Percentiles rank a stretch among this genome's conserved stretches.
phyloP scores from a whole-genome alignment of 2,888 invertebrate species.

The Aplocera efformata region DNA sequence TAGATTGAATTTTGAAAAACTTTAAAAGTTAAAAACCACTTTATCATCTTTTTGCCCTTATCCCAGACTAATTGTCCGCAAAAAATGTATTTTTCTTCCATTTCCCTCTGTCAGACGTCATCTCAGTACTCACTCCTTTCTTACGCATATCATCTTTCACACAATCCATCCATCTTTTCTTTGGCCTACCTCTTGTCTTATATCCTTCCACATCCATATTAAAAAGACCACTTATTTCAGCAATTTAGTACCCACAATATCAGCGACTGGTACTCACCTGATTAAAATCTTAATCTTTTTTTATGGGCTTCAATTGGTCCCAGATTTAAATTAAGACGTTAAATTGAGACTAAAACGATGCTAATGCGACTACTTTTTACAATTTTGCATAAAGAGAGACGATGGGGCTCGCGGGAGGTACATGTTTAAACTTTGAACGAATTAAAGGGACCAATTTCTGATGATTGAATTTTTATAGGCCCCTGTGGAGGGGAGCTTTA shows the following conservation, averaged over 20 bases:
- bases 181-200: too few species aligned
- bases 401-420: conserved; percentile 33
- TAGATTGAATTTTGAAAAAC: too few species aligned
- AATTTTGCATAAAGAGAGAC: conserved; percentile 54
- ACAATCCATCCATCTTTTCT: too few species aligned
- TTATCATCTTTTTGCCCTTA: too few species aligned
- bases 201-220: too few species aligned
- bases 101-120: too few species aligned
- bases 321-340: conserved; percentile 68
- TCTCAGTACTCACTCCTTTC: too few species aligned
- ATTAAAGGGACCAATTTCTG: conserved; percentile 17
- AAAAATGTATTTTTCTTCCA: too few species aligned
- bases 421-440: conserved; percentile 30
- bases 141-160: too few species aligned
- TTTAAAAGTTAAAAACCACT: too few species aligned
- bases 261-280: conserved; percentile 6
- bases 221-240: neutral
- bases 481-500: conserved; percentile 2
- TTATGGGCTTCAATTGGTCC: conserved; percentile 36
- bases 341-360: conserved; percentile 56
- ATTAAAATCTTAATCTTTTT: conserved; percentile 31
- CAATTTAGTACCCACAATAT: conserved; percentile 2
- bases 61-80: too few species aligned
- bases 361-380: conserved; percentile 55
- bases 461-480: conserved; percentile 23